Conservation (phyloP, 2,888 invertebrate species). For the Tethea ocularis region DNA sequence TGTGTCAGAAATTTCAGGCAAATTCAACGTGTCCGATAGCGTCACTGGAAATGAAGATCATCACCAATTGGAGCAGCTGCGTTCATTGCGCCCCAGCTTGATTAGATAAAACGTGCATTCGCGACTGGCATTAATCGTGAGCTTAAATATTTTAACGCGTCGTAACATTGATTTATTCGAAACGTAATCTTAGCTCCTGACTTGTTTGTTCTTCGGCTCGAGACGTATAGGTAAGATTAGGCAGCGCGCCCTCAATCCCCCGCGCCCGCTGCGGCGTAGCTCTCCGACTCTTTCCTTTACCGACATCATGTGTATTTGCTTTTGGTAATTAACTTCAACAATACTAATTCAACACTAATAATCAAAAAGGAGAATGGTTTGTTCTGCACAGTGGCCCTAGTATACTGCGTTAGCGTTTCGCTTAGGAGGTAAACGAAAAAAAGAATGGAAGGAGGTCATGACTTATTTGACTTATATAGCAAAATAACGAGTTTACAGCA, state of each 20-base stretch:
- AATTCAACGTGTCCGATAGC: no score
- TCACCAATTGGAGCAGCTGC: constrained; percentile 52
- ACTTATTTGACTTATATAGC: not conserved
- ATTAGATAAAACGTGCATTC: constrained; percentile 67
- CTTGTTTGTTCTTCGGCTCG: constrained; percentile 80
- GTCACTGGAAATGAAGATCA: constrained; percentile 30
- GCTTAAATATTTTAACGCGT: constrained; percentile 83
- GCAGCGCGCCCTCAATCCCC: constrained; percentile 59
- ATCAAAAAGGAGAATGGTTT: not conserved
- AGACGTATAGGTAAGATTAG: constrained; percentile 80
- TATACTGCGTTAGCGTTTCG: no score
- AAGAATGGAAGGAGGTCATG: no score
- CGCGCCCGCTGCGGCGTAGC: constrained; percentile 40
- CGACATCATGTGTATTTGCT: constrained; percentile 51
- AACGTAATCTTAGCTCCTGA: constrained; percentile 79
- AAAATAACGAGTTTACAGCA: not conserved
- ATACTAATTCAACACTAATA: constrained; percentile 17
- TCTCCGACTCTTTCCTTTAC: constrained; percentile 49
- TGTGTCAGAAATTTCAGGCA: no score
- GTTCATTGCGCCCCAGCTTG: constrained; percentile 49
- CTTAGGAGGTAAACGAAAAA: no score
- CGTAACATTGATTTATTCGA: constrained; percentile 83
- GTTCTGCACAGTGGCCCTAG: not conserved
- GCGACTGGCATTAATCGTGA: constrained; percentile 77
- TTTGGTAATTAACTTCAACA: constrained; percentile 56